phyloP scores from a whole-genome alignment of 2,888 invertebrate genomes.

The Platynereis dumerilii region DNA sequence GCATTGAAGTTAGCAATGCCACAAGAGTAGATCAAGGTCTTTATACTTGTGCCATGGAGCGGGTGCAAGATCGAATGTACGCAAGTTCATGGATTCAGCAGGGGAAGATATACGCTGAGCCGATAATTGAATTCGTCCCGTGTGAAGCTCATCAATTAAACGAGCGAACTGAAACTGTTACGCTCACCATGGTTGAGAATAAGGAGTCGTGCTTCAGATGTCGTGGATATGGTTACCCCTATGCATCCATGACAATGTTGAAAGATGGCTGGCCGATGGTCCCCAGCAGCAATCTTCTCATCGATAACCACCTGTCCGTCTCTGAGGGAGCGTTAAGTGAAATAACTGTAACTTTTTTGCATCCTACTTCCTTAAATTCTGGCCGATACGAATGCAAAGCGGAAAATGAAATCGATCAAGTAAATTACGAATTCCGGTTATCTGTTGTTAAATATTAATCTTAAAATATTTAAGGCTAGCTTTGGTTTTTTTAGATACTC shows the following conservation, averaged over 20 bases:
- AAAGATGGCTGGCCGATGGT: slow-evolving; percentile 10
- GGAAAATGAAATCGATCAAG: slow-evolving; percentile 8
- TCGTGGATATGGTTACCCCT: slow-evolving; percentile 23
- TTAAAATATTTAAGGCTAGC: background rate
- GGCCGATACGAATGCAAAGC: slow-evolving; percentile 20
- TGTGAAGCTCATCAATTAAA: slow-evolving; percentile 18
- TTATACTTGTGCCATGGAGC: slow-evolving; percentile 25
- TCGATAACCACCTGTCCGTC: slow-evolving; percentile 23
- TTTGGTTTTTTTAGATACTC: too few relatives aligned
- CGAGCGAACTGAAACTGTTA: background rate
- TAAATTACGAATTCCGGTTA: slow-evolving; percentile 11
- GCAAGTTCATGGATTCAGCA: slow-evolving; percentile 26
- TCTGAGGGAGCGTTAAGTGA: slow-evolving; percentile 22
- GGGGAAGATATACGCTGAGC: slow-evolving; percentile 4
- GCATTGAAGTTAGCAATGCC: slow-evolving; percentile 20
- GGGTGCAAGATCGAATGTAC: slow-evolving; percentile 22
- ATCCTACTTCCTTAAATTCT: slow-evolving; percentile 16
- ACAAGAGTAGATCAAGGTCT: slow-evolving; percentile 25
- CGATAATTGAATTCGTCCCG: slow-evolving; percentile 17
- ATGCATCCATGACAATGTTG: slow-evolving; percentile 10
- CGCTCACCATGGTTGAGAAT: background rate
- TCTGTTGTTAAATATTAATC: slow-evolving; percentile 1
- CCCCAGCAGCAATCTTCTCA: slow-evolving; percentile 3
- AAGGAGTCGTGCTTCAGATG: slow-evolving; percentile 27
- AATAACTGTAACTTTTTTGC: slow-evolving; percentile 17